These are phyloP conservation scores for Zaprionus ornatus DNA, from an alignment of 1,140 invertebrate genomes.

Conservation along the genomic window DNA sequence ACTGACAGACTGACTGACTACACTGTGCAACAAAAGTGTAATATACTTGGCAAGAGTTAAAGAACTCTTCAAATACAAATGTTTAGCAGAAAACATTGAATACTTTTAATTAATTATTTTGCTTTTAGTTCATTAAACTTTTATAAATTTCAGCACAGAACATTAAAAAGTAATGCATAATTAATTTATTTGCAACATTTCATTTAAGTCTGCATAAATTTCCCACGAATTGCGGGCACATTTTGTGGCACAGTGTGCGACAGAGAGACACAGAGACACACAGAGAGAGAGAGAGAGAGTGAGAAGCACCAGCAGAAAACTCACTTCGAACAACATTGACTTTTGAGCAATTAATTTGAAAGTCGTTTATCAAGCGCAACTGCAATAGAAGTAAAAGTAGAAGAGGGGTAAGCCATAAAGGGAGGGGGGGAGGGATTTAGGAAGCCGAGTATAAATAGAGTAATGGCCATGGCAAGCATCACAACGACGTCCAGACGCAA, in stretches of 20 bases:
- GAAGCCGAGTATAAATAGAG: conserved; percentile 16
- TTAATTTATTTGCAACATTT: not conserved
- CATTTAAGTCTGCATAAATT: not conserved
- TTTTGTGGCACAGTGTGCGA: not conserved
- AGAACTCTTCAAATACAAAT: too few relatives aligned
- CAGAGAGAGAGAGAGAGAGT: not conserved
- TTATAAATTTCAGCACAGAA: not conserved
- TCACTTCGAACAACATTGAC: conserved; percentile 21
- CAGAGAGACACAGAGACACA: too few relatives aligned
- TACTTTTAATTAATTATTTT: not conserved
- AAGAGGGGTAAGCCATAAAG: not conserved
- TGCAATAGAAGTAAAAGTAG: not conserved
- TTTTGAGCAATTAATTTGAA: conserved; percentile 47
- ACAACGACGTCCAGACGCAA: conserved; percentile 4
- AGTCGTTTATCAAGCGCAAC: conserved; percentile 18
- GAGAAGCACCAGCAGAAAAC: not conserved
- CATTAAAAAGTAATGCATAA: too few relatives aligned
- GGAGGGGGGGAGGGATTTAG: not conserved
- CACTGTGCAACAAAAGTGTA: not conserved
- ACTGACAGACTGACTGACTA: not conserved
- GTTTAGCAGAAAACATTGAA: not conserved
- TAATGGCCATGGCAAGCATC: conserved; percentile 15
- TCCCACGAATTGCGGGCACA: not conserved
- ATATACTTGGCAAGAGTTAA: too few relatives aligned
- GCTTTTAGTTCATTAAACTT: not conserved